Evolutionary conservation across 2,888 invertebrate genomes (phyloP), one percentile per base, ranked within the genome.

Genomic region (Rhynchonema sp.): DNA sequence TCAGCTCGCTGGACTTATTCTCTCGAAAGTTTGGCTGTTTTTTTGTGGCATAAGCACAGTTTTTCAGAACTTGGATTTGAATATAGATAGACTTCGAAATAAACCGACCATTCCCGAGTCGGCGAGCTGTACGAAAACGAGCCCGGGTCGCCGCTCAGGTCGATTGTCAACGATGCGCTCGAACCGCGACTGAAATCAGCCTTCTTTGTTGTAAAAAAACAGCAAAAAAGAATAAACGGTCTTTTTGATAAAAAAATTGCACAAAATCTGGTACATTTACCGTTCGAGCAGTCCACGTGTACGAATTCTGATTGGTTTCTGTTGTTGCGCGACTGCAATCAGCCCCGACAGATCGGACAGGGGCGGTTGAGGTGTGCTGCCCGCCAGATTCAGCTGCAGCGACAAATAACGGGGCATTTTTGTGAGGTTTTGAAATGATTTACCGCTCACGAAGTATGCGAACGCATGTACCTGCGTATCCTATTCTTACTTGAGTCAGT

Each of bases 81-180:
- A 38, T 9, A 38, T 38, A 9, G 9, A 9, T 13, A 38, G 38
- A 38, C 38, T 9, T 20, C 38, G 20, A 13, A 38, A 49, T 49
- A 13, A 1, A 27, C 58, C 13, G 49, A 61, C 62, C 60, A 61
- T 62, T 61, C 62, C 55, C 38, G 58, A 2, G 62, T 57, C 17
- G 62, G 62, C 22, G 60, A 28, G 13, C 55, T 28, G 20, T 23
- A 17, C 6, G 27, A 23, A 25, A 56, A 56, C 25, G 30, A 30
- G 25, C 28, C 80, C 0, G 79, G 80, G 59, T 80, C 79, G 0
- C 81, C 80, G 61, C 79, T 78, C 54, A 87, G 79, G 70, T 87
- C 87, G 59, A 91, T 81, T 0, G 89, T 89, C 1, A 91, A 76
- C 60, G 88, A 88, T 0, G 89, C 87, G 71, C 87, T 90, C 1